Conservation (phyloP, 2,113 vertebrate species). For the Caretta caretta region DNA sequence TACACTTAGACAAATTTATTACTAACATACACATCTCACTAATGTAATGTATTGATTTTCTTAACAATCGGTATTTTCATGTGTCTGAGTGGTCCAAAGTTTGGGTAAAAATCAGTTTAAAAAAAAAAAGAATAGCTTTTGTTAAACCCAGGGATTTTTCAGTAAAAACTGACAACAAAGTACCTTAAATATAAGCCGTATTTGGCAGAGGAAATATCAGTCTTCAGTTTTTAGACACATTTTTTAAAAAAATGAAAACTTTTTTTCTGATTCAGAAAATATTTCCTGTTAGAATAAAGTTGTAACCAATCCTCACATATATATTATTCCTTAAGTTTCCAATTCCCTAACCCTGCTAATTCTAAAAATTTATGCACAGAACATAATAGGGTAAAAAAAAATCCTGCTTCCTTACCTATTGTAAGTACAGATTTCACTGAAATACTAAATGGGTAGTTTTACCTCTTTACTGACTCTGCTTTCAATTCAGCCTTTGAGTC, state of each 20-base stretch:
- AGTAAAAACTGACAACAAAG: not conserved
- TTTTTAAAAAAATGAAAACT: slow-evolving; percentile 48
- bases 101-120: not conserved
- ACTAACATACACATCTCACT: no score
- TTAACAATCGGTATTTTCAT: not conserved
- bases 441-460: slow-evolving; percentile 50
- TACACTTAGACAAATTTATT: not conserved
- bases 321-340: slow-evolving; percentile 20
- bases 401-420: slow-evolving; percentile 41
- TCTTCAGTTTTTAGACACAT: slow-evolving; percentile 55
- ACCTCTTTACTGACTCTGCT: slow-evolving; percentile 56
- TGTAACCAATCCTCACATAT: slow-evolving; percentile 47
- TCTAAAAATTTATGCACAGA: not conserved
- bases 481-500: slow-evolving; percentile 38
- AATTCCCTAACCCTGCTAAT: slow-evolving; percentile 31
- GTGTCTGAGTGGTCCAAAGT: not conserved
- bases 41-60: not conserved
- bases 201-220: slow-evolving; percentile 20
- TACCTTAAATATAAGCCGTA: slow-evolving; percentile 17
- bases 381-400: slow-evolving; percentile 35
- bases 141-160: not conserved
- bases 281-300: slow-evolving; percentile 61
- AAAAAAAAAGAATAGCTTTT: not conserved
- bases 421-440: slow-evolving; percentile 44
- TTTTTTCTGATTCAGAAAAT: slow-evolving; percentile 53